These are phyloP conservation scores for Ursus arctos DNA, from an alignment of 2,113 vertebrate genomes.

Conservation along the genomic window DNA sequence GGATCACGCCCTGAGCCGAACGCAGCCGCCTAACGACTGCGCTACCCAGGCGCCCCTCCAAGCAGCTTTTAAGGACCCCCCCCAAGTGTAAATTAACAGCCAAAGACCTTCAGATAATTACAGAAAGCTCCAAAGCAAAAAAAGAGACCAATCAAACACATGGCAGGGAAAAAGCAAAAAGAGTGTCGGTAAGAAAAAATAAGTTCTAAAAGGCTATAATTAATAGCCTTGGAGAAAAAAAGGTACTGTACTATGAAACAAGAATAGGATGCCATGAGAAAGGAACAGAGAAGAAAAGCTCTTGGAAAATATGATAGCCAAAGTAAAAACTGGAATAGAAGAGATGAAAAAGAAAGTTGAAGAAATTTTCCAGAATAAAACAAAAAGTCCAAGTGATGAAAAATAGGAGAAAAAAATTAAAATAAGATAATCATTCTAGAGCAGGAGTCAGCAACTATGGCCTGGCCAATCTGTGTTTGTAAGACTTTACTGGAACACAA, in stretches of 20 bases:
- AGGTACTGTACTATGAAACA: not conserved
- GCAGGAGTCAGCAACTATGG: not conserved
- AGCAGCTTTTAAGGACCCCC: not conserved
- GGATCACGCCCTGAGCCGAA: too few species aligned
- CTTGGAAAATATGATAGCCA: not conserved
- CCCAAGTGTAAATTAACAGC: not conserved
- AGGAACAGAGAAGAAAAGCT: slow-evolving; percentile 21
- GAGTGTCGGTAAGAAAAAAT: not conserved
- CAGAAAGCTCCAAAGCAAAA: not conserved
- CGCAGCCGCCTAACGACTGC: too few species aligned
- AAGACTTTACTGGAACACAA: not conserved
- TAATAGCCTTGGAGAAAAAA: not conserved
- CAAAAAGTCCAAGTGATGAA: not conserved
- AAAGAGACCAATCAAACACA: not conserved
- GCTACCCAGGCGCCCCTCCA: too few species aligned
- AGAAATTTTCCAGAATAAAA: not conserved
- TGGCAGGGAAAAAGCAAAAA: not conserved
- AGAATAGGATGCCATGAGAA: slow-evolving; percentile 15
- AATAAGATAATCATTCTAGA: not conserved
- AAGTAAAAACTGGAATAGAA: slow-evolving; percentile 7
- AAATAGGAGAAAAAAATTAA: not conserved
- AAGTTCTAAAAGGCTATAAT: not conserved
- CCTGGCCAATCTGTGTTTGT: not conserved
- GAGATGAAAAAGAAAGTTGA: not conserved
- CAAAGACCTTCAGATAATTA: not conserved